Base-by-base conservation (phyloP, 1,140 invertebrate genomes). In the Gryllus bimaculatus region DNA sequence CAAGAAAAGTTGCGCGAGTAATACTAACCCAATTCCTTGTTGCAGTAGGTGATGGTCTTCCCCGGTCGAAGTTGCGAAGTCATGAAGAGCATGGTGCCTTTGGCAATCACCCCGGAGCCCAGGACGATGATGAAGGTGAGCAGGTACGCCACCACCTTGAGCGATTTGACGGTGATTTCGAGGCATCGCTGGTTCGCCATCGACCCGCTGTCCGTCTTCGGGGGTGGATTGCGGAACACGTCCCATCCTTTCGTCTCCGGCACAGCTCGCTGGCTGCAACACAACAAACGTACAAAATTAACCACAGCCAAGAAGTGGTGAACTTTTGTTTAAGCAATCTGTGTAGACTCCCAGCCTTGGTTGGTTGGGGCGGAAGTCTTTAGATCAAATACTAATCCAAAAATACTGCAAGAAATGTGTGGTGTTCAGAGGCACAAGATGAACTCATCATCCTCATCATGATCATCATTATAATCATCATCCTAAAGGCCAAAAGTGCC, bases 231-330 rank as follows among this genome's bases (percentile, higher is more conserved):
- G 84, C 95, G 88, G 87, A 98, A 98, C 18, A 97, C 95, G 89
- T 98, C 96, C 96, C 96, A 98, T 91, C 93, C 94, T 92, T 96
- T 96, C 79, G 94, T 96, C 85, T 96, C 95, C 83, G 90, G 90
- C 81, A 95, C 91, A 74, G 93, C 95, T 82, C 94, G 88, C 85
- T 93, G 93, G 84, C 94, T 96, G 88, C n/a, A 85, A 84, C 18
- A 75, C 5, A 78, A 66, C 2, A 66, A 66, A 66, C 54, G 18
- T 0, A 66, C 54, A 2, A 13, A 39, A 39, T 39, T 39, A 39
- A 39, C 26, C 1, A 39, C 26, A 39, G 26, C 26, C 26, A 39
- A 39, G 5, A 2, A 39, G 26, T 5, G 26, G 26, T 5, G 26
- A 39, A 39, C 26, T 2, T 39, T 39, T 39, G 26, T 39, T 39